Percentiles rank a stretch among this genome's conserved stretches.
These are phyloP conservation scores for Popillia japonica DNA, from an alignment of 1,140 invertebrate genomes.

Conservation along the genomic window DNA sequence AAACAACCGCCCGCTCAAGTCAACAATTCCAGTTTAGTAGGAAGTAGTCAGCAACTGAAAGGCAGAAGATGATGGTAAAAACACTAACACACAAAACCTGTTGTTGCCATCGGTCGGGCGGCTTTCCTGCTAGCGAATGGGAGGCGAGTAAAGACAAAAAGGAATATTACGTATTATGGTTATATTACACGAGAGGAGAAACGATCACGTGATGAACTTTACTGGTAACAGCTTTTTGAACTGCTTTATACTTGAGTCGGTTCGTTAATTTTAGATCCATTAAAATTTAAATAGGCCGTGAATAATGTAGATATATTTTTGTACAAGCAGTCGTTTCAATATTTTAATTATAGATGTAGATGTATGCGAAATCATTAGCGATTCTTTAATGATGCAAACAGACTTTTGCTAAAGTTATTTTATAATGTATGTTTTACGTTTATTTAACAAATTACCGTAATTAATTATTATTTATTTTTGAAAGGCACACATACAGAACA, in stretches of 20 bases:
- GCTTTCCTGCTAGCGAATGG: not conserved
- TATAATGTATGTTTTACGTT: too few species aligned
- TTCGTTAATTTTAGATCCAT: not conserved
- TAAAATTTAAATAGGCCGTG: not conserved
- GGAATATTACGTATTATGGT: not conserved
- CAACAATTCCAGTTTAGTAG: conserved; percentile 14
- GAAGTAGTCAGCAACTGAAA: conserved; percentile 14
- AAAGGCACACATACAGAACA: too few species aligned
- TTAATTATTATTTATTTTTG: too few species aligned
- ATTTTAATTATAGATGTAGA: too few species aligned
- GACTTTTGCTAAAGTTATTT: too few species aligned
- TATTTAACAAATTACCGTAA: too few species aligned
- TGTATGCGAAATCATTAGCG: too few species aligned
- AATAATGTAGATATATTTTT: not conserved
- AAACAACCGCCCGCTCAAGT: conserved; percentile 5
- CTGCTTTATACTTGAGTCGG: not conserved
- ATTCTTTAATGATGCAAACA: too few species aligned
- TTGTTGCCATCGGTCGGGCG: not conserved
- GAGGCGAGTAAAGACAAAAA: conserved; percentile 6
- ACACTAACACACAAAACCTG: conserved; percentile 1
- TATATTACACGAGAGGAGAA: not conserved
- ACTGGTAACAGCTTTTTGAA: not conserved
- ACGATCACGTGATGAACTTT: conserved; percentile 3
- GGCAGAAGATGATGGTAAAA: conserved; percentile 14
- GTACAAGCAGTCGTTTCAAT: too few species aligned